Evolutionary conservation across 1,140 invertebrate species (phyloP), one percentile per base, ranked within the genome.

Genomic region (Araneus ventricosus): DNA sequence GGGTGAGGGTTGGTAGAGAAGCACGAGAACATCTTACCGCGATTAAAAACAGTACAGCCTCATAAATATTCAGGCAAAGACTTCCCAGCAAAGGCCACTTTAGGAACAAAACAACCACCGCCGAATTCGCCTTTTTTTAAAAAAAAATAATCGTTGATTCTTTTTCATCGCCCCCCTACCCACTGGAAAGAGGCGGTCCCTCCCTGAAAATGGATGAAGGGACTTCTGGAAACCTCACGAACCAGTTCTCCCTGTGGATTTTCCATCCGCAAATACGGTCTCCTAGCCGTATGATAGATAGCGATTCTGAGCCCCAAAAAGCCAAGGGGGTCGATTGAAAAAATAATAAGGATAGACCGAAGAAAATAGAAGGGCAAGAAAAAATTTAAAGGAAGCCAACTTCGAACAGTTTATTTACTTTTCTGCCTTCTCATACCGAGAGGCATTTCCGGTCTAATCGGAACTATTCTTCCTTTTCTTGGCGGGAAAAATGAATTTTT

Each of bases 21-120:
- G 17, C 30, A 20, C 10, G 30, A 34, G 17, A 75, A 34, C 70
- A 75, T 37, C 70, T 75, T 75, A 75, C 70, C 70, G 57, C 57
- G 84, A 86, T 86, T 86, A 86, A 86, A 86, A 86, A 86, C 84
- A 37, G 84, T 34, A 61, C 41, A n/a, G 41, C 14, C 84, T 86
- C 84, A 86, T 86, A 86, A 86, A 86, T 86, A 86, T 86, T 86
- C 84, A 86, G 84, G 20, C 41, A 34, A 37, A 22, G 39, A n/a
- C 37, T 10, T 86, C 57, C 39, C 52, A 27, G 8, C 6, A 17
- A 75, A 34, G 57, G 20, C 84, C 30, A 63, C 57, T 57, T 24
- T 34, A 34, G 7, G 6, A 22, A 37, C 52, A 45, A 34, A 41
- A 84, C n/a, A 61, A 75, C 70, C 14, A 37, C 20, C 70, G 20